Percentiles rank a stretch among this genome's conserved stretches.
Conservation (phyloP, 2,797 vertebrate species). For the Falco columbarius region DNA sequence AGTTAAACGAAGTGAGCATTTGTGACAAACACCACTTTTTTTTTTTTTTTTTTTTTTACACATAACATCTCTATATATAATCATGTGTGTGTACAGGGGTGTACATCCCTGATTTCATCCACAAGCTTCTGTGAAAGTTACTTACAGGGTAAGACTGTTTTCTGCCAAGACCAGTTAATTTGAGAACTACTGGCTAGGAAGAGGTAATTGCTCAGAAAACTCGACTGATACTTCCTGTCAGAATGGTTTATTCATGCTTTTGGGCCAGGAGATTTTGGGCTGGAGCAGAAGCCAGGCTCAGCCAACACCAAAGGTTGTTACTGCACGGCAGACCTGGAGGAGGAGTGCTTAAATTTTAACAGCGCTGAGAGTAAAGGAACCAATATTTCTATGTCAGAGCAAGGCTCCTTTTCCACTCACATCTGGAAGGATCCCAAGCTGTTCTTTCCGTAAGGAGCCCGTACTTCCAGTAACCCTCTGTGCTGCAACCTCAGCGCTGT, state of each 20-base stretch:
- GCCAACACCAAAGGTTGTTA: not conserved
- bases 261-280: not conserved
- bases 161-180: not conserved
- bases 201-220: not conserved
- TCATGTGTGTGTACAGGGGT: not conserved
- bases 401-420: not conserved
- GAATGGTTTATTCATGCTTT: not conserved
- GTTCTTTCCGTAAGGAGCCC: not conserved
- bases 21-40: not conserved
- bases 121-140: not conserved
- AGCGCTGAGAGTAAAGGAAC: not conserved
- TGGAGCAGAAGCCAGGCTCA: not conserved
- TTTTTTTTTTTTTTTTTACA: not conserved
- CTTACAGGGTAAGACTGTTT: not conserved
- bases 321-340: accelerated
- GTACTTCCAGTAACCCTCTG: not conserved
- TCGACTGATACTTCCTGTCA: not conserved
- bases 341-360: not conserved
- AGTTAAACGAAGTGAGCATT: not conserved
- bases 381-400: not conserved
- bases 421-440: not conserved
- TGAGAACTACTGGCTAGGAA: not conserved
- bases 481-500: not conserved
- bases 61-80: not conserved
- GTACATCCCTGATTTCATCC: not conserved